Conservation (phyloP, 2,113 vertebrate genomes). For the Apeltes quadracus region DNA sequence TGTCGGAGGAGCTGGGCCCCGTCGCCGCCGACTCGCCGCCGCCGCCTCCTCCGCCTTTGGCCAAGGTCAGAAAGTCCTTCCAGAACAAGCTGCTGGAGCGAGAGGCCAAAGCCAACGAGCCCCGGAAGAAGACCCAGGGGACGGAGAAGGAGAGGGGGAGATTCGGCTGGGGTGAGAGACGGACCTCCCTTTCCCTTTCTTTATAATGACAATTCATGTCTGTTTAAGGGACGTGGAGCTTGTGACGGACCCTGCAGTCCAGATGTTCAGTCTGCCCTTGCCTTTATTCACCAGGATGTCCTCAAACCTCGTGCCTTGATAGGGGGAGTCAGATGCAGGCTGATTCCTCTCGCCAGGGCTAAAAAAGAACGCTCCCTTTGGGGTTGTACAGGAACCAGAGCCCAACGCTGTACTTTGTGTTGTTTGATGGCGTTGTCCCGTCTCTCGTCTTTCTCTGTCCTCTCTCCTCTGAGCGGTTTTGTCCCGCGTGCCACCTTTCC, state of each 20-base stretch:
- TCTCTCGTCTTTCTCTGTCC: constrained; percentile 28
- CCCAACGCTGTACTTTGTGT: background rate
- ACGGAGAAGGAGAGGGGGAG: constrained; percentile 74
- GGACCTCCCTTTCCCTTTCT: background rate
- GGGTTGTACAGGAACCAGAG: background rate
- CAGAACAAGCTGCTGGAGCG: constrained; percentile 81
- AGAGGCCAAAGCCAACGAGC: constrained; percentile 73
- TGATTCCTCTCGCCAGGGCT: background rate
- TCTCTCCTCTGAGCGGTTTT: constrained; percentile 27
- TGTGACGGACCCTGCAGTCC: constrained; percentile 3
- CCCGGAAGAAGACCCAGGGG: constrained; percentile 70
- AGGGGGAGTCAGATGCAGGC: no score
- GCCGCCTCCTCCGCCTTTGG: constrained; percentile 39
- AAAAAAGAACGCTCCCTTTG: background rate
- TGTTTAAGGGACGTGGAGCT: background rate
- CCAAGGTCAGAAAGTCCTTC: constrained; percentile 76
- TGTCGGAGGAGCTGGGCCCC: constrained; percentile 77
- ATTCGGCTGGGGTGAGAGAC: constrained; percentile 82
- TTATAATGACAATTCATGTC: background rate
- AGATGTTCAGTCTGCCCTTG: background rate
- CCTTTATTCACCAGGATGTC: no score
- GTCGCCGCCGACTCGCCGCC: constrained; percentile 74
- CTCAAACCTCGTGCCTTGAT: background rate
- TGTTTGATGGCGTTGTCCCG: constrained; percentile 34
- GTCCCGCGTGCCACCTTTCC: constrained; percentile 33